Evolutionary conservation across 2,888 invertebrate genomes (phyloP).

Genomic region (Melanotus villosus): DNA sequence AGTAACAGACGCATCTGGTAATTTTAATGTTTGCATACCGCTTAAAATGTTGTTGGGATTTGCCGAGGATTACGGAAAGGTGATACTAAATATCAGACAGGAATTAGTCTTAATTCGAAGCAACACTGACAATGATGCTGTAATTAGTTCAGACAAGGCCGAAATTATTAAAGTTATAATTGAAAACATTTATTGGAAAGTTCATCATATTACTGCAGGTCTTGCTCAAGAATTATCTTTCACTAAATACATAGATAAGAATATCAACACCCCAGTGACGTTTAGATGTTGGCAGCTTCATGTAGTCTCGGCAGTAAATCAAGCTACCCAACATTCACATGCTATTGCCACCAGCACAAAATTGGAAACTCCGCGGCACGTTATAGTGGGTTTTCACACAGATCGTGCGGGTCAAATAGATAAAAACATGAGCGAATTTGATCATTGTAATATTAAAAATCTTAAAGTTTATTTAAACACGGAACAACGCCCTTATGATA

Average conservation of each 20-base stretch:
- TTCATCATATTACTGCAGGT: conserved; percentile 39
- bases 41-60: conserved; percentile 61
- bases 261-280: neutral
- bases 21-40: conserved; percentile 40
- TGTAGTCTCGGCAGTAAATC: neutral
- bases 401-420: conserved; percentile 54
- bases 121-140: conserved; percentile 52
- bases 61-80: conserved; percentile 62
- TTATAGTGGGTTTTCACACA: conserved; percentile 63
- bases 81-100: conserved; percentile 63
- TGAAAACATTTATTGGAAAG: conserved; percentile 52
- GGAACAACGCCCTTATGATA: neutral
- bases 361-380: conserved; percentile 55
- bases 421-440: conserved; percentile 43
- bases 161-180: conserved; percentile 35
- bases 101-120: conserved; percentile 59
- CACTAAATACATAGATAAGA: neutral
- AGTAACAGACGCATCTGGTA: conserved; percentile 44
- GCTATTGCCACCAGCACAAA: neutral
- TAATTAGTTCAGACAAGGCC: neutral
- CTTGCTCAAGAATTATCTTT: neutral
- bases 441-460: conserved; percentile 56
- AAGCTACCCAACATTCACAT: neutral
- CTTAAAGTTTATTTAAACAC: conserved; percentile 35
- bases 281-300: neutral